These are phyloP conservation scores for Cryptosula pallasiana DNA, from an alignment of 2,888 invertebrate species.

Conservation along the genomic window DNA sequence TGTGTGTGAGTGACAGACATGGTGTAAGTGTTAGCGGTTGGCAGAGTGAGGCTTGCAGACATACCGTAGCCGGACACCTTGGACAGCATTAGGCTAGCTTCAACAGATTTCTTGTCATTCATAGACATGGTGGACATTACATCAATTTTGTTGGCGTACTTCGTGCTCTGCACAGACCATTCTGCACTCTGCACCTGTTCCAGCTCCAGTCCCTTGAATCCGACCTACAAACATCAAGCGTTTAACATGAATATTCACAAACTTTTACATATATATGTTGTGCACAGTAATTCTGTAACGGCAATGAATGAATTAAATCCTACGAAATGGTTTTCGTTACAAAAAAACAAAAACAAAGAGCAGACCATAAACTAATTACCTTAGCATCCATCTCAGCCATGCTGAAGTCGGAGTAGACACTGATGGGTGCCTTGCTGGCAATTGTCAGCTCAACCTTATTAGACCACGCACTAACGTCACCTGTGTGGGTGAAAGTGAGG, in stretches of 20 bases:
- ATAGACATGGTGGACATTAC: neutral
- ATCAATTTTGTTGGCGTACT: neutral
- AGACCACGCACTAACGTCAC: neutral
- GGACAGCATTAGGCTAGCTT: neutral
- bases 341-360: too few species aligned
- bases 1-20: neutral
- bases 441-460: neutral
- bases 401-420: neutral
- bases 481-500: neutral
- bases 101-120: neutral
- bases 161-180: neutral
- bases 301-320: too few species aligned
- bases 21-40: neutral
- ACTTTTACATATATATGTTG: too few species aligned
- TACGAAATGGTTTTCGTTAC: too few species aligned
- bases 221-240: neutral
- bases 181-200: conserved; percentile 2
- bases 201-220: neutral
- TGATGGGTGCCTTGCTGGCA: neutral
- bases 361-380: too few species aligned
- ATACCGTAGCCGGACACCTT: neutral
- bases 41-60: neutral
- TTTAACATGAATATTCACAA: neutral
- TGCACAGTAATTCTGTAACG: too few species aligned
- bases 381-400: neutral